phyloP scores from a whole-genome alignment of 23 tunicate genomes.

The Botrylloides violaceus region DNA sequence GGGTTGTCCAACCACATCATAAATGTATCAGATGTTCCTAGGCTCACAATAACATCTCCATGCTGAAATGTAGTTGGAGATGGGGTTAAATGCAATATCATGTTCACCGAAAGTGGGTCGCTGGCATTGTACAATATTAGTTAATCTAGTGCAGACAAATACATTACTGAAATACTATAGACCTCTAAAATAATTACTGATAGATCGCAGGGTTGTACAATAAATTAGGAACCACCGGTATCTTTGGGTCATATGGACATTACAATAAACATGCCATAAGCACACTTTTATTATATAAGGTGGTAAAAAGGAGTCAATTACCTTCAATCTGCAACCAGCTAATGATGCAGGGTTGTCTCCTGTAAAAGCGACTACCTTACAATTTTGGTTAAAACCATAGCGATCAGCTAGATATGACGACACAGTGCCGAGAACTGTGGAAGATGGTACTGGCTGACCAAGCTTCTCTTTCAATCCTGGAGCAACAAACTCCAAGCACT shows the following conservation, averaged over 20 bases:
- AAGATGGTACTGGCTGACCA: conserved; percentile 71
- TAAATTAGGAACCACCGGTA: too few species aligned
- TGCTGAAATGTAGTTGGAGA: conserved; percentile 16
- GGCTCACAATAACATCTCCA: conserved; percentile 75
- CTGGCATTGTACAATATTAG: too few species aligned
- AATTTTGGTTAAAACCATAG: conserved; percentile 59
- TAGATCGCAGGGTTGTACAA: too few species aligned
- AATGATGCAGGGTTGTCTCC: conserved; percentile 91
- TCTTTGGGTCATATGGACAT: too few species aligned
- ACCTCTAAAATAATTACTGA: too few species aligned
- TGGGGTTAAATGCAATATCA: too few species aligned
- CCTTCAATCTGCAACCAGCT: conserved; percentile 87
- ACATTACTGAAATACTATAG: too few species aligned
- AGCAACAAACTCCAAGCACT: conserved; percentile 39
- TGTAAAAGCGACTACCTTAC: conserved; percentile 75
- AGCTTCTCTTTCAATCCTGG: conserved; percentile 43
- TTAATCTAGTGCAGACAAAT: too few species aligned
- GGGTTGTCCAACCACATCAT: conserved; percentile 81
- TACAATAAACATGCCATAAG: too few species aligned
- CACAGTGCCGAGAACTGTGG: conserved; percentile 39
- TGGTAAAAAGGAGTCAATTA: too few species aligned
- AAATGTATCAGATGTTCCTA: conserved; percentile 91
- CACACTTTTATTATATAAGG: too few species aligned
- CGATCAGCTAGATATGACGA: conserved; percentile 46
- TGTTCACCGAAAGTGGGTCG: too few species aligned